Evolutionary conservation across 2,113 vertebrate species (phyloP), one percentile per base, ranked within the genome.

Genomic region (Neomonachus schauinslandi): DNA sequence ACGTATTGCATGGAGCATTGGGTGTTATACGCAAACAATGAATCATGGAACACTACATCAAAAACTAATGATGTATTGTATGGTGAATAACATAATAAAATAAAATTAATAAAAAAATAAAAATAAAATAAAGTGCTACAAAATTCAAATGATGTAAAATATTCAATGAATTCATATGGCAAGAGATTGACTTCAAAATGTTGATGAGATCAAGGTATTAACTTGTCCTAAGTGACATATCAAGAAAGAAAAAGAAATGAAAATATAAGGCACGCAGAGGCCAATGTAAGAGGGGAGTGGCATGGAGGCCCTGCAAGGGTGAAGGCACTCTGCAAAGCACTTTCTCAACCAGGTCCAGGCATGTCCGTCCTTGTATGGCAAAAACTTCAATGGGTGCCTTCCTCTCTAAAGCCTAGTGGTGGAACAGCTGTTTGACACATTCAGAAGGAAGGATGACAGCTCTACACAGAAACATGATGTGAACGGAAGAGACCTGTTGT

Each of bases 61-160:
- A 46, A 46, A 46, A 46, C 42, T 46, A 46, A 46, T 46, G 42
- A 46, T 46, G 42, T 46, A 46, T 6, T 46, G 42, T 46, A 46
- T 46, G 42, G 42, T 46, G 42, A 46, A 5, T 46, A 46, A 46
- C 42, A 46, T 46, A 46, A 46, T 46, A 7, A 46, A 46, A 46
- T 46, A 46, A 46, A 46, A 46, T 46, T 46, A 46, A 46, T 46
- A 7, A 46, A 46, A 46, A 46, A 46, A 46, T 46, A 46, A 46
- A 46, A 46, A 46, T 46, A 46, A 46, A 46, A 46, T 76, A 87
- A 71, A 61, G 7, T 63, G 77, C 81, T 42, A 74, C 21, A 63
- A 67, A 95, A 67, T 77, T 89, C 33, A 76, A 89, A 97, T 67
- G 55, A 65, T 59, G 21, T 53, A 81, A 85, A 89, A 49, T 89